Evolutionary conservation across 2,113 vertebrate species (phyloP), one percentile per base, ranked within the genome.

Genomic region (Rynchops niger): DNA sequence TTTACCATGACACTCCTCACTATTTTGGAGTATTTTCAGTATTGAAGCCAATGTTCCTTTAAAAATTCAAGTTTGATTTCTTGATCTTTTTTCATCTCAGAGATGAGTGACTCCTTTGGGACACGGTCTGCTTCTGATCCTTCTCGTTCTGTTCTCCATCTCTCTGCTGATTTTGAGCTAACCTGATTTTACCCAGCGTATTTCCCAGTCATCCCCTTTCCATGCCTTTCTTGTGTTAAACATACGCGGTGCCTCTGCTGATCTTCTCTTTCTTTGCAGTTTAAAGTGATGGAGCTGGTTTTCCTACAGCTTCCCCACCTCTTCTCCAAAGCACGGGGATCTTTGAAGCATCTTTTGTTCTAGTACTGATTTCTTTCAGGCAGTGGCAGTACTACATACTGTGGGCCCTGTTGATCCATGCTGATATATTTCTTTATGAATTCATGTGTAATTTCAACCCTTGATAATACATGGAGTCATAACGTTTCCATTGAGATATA

Each of bases 1-100:
- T 62, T 34, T 66, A 27, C 59, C 27, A 2, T 27, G 40, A 15
- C 0, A 0, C 8, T 90, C 6, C 8, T 67, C 1, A 0, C 11
- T 76, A 0, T 11, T 86, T 42, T 29, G 45, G 25, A 49, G 6
- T 32, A 20, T 59, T 67, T 79, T 52, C 66, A 52, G 62, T 53
- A 25, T 76, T 82, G 50, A 17, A 86, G 56, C 17, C 22, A 38
- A 10, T 11, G 23, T 18, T 45, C 30, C 69, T 82, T 55, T 67
- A 83, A 65, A 42, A 71, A 86, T 85, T 71, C 16, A 49, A 72
- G 38, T 43, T 66, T 21, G 4, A 15, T 56, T 82, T 88, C 47
- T 50, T 86, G 30, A 12, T 85, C 21, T 49, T 40, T 69, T 81
- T 55, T 62, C 21, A 13, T 58, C 45, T 90, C 27, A 8, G 55